Percentiles rank a stretch among this genome's conserved stretches.
These are phyloP conservation scores for Caenorhabditis latens DNA, from an alignment of 1,140 invertebrate genomes.

Conservation along the genomic window DNA sequence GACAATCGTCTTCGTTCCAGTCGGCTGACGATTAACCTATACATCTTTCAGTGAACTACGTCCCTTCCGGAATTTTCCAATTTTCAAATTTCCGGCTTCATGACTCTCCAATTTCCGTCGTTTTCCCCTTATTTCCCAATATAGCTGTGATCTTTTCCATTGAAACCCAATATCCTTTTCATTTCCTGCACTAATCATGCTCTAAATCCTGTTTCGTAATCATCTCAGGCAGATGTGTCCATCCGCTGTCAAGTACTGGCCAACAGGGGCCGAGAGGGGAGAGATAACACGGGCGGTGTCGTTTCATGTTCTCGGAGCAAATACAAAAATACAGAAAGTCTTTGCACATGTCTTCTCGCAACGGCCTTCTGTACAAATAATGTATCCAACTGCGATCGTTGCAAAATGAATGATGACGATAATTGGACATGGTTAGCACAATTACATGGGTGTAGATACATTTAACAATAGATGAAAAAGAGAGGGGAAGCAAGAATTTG, in stretches of 20 bases:
- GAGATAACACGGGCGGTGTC: not conserved
- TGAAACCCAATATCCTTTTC: not conserved
- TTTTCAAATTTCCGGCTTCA: too few relatives aligned
- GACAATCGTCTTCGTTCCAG: too few relatives aligned
- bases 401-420: conserved; percentile 9
- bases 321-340: conserved; percentile 10
- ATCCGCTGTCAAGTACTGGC: not conserved
- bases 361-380: conserved; percentile 34
- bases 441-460: not conserved
- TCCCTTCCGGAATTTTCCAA: too few relatives aligned
- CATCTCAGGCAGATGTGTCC: conserved; percentile 15
- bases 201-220: conserved; percentile 2
- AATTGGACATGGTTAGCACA: conserved; percentile 19
- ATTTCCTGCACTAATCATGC: conserved; percentile 18
- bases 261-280: not conserved
- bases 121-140: not conserved
- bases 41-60: too few relatives aligned
- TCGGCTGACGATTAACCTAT: too few relatives aligned
- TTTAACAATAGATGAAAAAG: not conserved
- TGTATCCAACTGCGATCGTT: too few relatives aligned
- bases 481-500: too few relatives aligned
- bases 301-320: conserved; percentile 5
- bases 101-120: not conserved
- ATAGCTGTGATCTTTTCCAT: too few relatives aligned
- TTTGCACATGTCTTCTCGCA: conserved; percentile 16